Base-by-base conservation (phyloP, 2,113 vertebrate species). In the Rissa tridactyla region DNA sequence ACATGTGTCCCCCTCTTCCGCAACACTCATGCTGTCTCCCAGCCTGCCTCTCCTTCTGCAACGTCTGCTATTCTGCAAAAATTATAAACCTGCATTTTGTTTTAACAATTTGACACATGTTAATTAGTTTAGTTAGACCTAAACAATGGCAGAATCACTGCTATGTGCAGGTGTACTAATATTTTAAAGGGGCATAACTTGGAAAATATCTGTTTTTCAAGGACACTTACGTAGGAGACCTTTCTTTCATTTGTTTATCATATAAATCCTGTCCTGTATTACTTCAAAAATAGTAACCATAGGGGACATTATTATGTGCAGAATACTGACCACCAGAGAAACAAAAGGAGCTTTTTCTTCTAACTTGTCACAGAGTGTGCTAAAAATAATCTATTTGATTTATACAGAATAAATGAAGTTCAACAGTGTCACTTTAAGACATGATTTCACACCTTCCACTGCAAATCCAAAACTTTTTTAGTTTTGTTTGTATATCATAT, bases 1-100 rank as follows among this genome's bases (percentile, higher is more conserved):
- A 42, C 1, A 0, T 13, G 46, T 1, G 2, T 22, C 36, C 23
- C 46, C 23, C 36, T 64, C 66, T 40, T 62, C 60, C 1, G 0
- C n/a, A 26, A 11, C 0, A 2, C 51, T 25, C 57, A 23, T 16
- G 44, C 64, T 2, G 1, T 13, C 49, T 64, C 20, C 20, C 55
- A 46, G 11, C 17, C 32, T 77, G 44, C 52, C 27, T 27, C 34
- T 27, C 34, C 46, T 64, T 9, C 88, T 61, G 22, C 57, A 60
- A 49, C 38, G n/a, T 10, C 60, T n/a, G n/a, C 71, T 58, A 5
- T 19, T 66, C 44, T 26, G 26, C 40, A 32, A 44, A 60, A 66
- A 40, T 26, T 6, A n/a, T 8, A 88, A 60, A n/a, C 46, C 30
- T 30, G 34, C 17, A 13, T 27, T 69, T 68, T 25, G 17, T 18